Evolutionary conservation across 2,113 vertebrate genomes (phyloP), one percentile per base, ranked within the genome.

Genomic region (Ginglymostoma cirratum): DNA sequence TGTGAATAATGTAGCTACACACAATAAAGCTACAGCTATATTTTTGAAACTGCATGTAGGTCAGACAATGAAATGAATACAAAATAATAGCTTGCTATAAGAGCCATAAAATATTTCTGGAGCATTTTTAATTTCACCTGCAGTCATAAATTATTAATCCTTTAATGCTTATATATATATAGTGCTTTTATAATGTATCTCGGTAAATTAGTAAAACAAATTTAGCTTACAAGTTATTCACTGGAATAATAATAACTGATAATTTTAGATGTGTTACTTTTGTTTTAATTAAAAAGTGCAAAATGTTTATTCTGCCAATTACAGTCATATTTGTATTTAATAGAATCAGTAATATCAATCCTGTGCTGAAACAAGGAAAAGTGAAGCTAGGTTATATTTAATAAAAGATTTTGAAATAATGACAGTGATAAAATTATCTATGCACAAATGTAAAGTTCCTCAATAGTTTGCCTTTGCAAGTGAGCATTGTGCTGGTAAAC

Each of bases 81-180:
- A 93, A 93, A 93, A n/a, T 42, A 93, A 93, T 92, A 93, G 34
- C 6, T 93, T n/a, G n/a, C 89, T 65, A 66, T 10, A 93, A 10
- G 61, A 34, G 61, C 34, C n/a, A n/a, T 61, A 34, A 65, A 90
- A 65, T 5, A 61, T 17, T 55, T 90, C 52, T 93, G 21, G 15
- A 27, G 48, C 15, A 21, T 65, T 65, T 14, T 27, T 67, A 38
- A 67, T 38, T 93, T 8, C 65, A 65, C 66, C 19, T 19, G 21
- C 34, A 92, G 34, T 38, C 89, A 45, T 7, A 66, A 93, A 23
- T 38, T n/a, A 67, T 38, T 66, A 93, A 92, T 6, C n/a, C 61
- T 65, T 93, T 93, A 93, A 93, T 93, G 61, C 17, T 38, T 61
- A 89, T 34, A 92, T 48, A 48, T 48, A 38, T 38, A 19, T 42